These are phyloP conservation scores for Pterocles gutturalis DNA, from an alignment of 2,113 vertebrate genomes.

Conservation along the genomic window DNA sequence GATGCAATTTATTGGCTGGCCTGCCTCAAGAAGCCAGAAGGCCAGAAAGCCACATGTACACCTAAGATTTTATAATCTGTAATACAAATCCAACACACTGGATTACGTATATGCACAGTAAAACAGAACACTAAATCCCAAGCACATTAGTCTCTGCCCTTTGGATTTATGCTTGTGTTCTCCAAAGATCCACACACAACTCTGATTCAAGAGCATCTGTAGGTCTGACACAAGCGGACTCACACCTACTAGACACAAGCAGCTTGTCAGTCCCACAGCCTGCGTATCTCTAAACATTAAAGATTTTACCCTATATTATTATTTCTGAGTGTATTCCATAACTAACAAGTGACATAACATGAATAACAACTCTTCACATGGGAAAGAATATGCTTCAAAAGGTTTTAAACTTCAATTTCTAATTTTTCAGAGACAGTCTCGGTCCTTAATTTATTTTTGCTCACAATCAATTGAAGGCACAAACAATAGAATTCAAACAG, in stretches of 20 bases:
- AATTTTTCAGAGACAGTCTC: not conserved
- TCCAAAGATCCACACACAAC: not conserved
- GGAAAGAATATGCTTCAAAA: not conserved
- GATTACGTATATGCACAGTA: not conserved
- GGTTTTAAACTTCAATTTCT: not conserved
- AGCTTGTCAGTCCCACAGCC: not conserved
- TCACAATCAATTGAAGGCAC: not conserved
- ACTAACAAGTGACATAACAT: not conserved
- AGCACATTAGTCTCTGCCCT: not conserved
- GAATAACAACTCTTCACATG: not conserved
- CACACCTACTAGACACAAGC: not conserved
- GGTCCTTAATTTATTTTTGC: not conserved
- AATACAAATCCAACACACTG: not conserved
- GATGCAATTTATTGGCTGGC: not conserved
- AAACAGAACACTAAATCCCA: not conserved
- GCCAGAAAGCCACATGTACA: not conserved
- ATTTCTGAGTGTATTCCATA: not conserved
- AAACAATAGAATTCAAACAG: not conserved
- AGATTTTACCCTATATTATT: not conserved
- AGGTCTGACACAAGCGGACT: not conserved
- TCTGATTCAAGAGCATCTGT: not conserved
- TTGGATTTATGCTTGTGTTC: fast-evolving
- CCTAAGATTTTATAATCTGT: not conserved
- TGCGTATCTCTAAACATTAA: not conserved
- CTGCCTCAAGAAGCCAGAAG: not conserved